Evolutionary conservation across 2,797 vertebrate species (phyloP).

Genomic region (Gallinago nigripennis): DNA sequence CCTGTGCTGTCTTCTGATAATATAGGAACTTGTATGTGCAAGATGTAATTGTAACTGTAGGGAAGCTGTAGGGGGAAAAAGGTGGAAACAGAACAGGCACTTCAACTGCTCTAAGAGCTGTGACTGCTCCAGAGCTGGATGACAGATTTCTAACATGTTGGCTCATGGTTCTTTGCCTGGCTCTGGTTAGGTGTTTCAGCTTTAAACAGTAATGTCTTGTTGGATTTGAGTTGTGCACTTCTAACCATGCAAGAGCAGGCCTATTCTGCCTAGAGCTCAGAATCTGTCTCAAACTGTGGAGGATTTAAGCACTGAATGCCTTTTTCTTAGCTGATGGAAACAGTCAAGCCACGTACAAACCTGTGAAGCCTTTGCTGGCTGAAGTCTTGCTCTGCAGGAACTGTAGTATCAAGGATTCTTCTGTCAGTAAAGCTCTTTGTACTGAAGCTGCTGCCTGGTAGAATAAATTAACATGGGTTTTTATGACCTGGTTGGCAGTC

Average conservation of each 20-base stretch:
- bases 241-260: not conserved
- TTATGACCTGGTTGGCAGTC: not conserved
- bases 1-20: not conserved
- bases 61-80: not conserved
- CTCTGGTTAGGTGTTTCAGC: not conserved
- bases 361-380: not conserved
- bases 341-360: rapidly evolving
- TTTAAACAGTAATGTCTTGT: not conserved
- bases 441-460: not conserved
- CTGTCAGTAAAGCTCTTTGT: rapidly evolving
- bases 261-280: not conserved
- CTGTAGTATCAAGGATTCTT: not conserved
- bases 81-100: rapidly evolving
- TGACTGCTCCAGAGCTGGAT: not conserved
- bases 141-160: rapidly evolving
- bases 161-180: not conserved
- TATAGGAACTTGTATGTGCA: not conserved
- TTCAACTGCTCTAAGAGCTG: not conserved
- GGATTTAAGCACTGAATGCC: not conserved
- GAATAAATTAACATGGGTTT: not conserved
- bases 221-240: not conserved
- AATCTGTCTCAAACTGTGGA: not conserved
- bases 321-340: not conserved
- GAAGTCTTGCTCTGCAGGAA: not conserved
- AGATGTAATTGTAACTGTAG: not conserved